Evolutionary conservation across 1,140 invertebrate genomes (phyloP).

Genomic region (Drosophila sulfurigaster): DNA sequence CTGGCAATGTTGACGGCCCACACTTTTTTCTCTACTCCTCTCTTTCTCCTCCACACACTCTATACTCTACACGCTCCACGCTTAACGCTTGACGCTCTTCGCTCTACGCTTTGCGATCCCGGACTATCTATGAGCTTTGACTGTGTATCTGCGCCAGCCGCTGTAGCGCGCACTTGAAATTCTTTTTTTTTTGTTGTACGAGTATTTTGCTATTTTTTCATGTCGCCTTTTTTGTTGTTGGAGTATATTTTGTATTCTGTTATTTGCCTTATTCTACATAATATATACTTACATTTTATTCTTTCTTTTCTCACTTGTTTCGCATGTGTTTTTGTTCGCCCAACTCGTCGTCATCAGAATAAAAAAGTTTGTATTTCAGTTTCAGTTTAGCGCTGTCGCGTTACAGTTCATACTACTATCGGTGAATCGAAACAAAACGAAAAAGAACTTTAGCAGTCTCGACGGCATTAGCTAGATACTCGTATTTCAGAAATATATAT

Average conservation of each 20-base stretch:
- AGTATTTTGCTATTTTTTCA: conserved; percentile 36
- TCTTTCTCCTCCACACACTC: background rate
- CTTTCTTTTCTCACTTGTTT: conserved; percentile 34
- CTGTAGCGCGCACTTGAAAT: conserved; percentile 61
- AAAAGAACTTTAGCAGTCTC: conserved; percentile 10
- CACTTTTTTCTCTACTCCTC: background rate
- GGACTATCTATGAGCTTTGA: conserved; percentile 6
- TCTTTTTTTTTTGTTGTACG: conserved; percentile 37
- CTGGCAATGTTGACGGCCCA: background rate
- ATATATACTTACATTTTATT: conserved; percentile 51
- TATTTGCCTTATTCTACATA: conserved; percentile 68
- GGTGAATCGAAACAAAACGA: conserved; percentile 22
- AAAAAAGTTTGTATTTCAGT: conserved; percentile 69
- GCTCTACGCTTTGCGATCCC: conserved; percentile 8
- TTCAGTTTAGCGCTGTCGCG: conserved; percentile 69
- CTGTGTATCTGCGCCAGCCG: conserved; percentile 35
- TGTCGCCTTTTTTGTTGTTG: conserved; percentile 44
- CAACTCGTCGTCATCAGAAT: conserved; percentile 49
- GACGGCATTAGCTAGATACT: conserved; percentile 9
- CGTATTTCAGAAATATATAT: conserved; percentile 17
- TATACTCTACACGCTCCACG: background rate
- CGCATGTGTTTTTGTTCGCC: conserved; percentile 43
- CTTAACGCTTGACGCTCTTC: background rate
- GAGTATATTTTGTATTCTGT: conserved; percentile 65
- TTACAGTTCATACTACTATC: conserved; percentile 62